These are phyloP conservation scores for Lepisosteus oculatus DNA, from an alignment of 2,113 vertebrate species.

Conservation along the genomic window DNA sequence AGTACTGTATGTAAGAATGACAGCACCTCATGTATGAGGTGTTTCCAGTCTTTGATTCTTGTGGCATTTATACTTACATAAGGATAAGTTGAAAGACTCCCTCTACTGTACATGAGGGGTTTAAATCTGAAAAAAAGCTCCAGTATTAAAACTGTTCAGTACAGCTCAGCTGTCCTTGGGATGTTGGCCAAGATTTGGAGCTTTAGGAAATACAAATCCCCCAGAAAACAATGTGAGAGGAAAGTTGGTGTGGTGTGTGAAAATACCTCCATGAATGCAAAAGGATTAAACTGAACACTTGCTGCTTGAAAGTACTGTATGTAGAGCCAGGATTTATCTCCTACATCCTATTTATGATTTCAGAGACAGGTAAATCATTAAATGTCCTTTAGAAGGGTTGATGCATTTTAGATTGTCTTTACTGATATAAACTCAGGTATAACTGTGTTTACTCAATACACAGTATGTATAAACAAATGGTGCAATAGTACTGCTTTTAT, in stretches of 20 bases:
- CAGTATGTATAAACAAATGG: slow-evolving; percentile 5
- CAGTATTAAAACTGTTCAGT: no score
- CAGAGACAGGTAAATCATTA: slow-evolving; percentile 57
- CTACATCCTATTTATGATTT: slow-evolving; percentile 55
- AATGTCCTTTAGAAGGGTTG: slow-evolving; percentile 45
- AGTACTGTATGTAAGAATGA: no score
- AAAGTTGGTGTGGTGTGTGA: slow-evolving; percentile 30
- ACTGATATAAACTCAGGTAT: slow-evolving; percentile 25
- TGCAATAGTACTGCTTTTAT: slow-evolving; percentile 10
- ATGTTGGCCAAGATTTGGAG: background rate
- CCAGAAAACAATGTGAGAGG: slow-evolving; percentile 25
- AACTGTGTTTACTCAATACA: slow-evolving; percentile 4
- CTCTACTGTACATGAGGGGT: no score
- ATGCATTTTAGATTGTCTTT: slow-evolving; percentile 22
- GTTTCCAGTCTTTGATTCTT: no score
- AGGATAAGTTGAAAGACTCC: no score
- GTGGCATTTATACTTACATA: no score
- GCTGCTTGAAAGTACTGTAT: slow-evolving; percentile 29
- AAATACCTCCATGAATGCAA: slow-evolving; percentile 36
- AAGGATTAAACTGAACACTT: slow-evolving; percentile 32
- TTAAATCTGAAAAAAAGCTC: no score
- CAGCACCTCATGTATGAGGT: no score
- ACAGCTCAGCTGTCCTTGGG: no score
- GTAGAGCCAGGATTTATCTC: slow-evolving; percentile 26
- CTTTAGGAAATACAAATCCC: slow-evolving; percentile 23